Base-by-base conservation (phyloP, 2,113 vertebrate species). In the Caloenas nicobarica region DNA sequence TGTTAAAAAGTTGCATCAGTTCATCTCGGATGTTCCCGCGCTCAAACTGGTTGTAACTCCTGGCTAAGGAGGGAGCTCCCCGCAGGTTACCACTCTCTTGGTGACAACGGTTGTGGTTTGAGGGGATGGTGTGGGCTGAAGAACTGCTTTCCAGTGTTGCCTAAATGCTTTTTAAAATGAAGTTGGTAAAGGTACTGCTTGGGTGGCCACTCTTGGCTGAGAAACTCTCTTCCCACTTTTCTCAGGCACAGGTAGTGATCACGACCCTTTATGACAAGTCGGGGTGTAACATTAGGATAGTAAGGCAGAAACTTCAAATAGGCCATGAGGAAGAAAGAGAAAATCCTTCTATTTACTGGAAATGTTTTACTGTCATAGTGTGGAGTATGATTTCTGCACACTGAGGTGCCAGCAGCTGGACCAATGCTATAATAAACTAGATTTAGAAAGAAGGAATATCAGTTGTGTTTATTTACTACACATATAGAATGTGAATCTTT, bases 201-300 rank as follows among this genome's bases (percentile, higher is more conserved):
- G 31, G 18, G 33, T 85, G 21, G 33, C 58, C 21, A 34, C 16
- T 0, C 9, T 34, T 36, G n/a, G 13, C 14, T 34, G 36, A 58
- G 56, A 38, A 66, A 38, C 33, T 36, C 29, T 36, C 42, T 21
- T 53, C 38, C 26, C 1, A 0, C n/a, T 82, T 25, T 31, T 66
- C 28, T 58, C 13, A 8, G 58, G 33, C 33, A 22, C 22, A 22
- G 44, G 10, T 15, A 33, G 22, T 5, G 48, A 60, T 65, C 1
- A 2, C 29, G 44, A 17, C 62, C 28, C 40, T 84, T 78, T 26
- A 69, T 58, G 46, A 16, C 17, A 10, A 58, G 28, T 9, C 42
- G 16, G 6, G 80, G 4, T 1, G 0, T 66, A 31, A 34, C 1
- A 1, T 61, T 38, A 19, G 17, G 29, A 3, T 31, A n/a, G 17